Percentiles rank a stretch among this genome's conserved stretches.
phyloP scores from a whole-genome alignment of 2,797 vertebrate genomes.

The Argya squamiceps region DNA sequence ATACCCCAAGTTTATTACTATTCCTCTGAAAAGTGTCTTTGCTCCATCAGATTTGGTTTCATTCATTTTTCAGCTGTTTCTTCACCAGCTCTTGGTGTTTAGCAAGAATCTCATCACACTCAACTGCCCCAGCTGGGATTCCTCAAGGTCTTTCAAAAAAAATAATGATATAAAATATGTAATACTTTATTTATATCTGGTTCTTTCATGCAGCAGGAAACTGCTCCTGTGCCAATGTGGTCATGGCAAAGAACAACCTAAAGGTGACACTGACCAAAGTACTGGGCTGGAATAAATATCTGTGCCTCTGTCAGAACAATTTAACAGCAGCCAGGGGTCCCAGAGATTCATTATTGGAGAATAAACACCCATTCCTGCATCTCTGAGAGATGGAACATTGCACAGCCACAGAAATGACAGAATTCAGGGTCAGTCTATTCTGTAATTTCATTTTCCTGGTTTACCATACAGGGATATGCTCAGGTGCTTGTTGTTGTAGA shows the following conservation, averaged over 20 bases:
- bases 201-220: background rate
- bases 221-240: background rate
- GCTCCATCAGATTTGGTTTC: background rate
- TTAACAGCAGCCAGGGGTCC: rapidly evolving
- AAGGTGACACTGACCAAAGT: background rate
- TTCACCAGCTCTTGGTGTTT: background rate
- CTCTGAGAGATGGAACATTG: background rate
- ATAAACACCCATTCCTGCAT: background rate
- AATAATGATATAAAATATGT: background rate
- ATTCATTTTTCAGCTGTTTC: background rate
- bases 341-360: background rate
- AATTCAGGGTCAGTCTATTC: background rate
- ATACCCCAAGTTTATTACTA: background rate
- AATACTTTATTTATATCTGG: rapidly evolving
- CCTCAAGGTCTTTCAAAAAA: background rate
- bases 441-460: background rate
- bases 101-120: background rate
- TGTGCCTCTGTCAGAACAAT: background rate
- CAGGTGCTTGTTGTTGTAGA: background rate
- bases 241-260: background rate
- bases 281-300: background rate
- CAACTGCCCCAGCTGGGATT: background rate
- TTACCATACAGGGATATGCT: background rate
- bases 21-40: background rate
- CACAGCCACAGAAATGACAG: rapidly evolving